phyloP scores from a whole-genome alignment of 2,113 vertebrate species.

The Bufo gargarizans region DNA sequence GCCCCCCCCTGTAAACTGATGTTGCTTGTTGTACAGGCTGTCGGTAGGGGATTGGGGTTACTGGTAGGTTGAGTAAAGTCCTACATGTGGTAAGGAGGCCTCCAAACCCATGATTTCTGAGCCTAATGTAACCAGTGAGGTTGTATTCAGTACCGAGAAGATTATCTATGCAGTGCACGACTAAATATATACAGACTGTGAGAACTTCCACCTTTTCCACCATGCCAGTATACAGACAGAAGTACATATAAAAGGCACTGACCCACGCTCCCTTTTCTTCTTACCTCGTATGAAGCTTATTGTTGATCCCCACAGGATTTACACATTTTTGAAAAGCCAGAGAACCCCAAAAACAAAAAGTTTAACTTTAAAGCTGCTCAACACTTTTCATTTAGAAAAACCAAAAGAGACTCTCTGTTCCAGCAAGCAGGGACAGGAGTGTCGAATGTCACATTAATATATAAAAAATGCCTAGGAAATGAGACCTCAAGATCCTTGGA shows the following conservation, averaged over 20 bases:
- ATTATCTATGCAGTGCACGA: too few species aligned
- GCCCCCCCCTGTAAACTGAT: background rate
- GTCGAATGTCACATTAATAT: conserved; percentile 7
- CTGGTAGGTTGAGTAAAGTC: background rate
- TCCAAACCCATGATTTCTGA: background rate
- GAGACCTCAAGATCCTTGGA: background rate
- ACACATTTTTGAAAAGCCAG: too few species aligned
- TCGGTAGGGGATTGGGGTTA: background rate
- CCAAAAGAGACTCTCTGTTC: background rate
- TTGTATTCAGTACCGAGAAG: too few species aligned
- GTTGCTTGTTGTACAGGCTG: background rate
- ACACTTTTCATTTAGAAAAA: background rate
- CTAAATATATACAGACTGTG: background rate
- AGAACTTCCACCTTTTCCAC: background rate
- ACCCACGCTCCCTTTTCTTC: background rate
- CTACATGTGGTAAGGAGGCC: background rate
- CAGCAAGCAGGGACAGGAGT: background rate
- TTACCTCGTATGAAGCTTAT: background rate
- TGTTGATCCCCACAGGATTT: too few species aligned
- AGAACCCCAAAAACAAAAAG: too few species aligned
- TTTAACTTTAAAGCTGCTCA: background rate
- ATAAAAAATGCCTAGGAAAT: background rate
- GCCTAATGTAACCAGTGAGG: background rate
- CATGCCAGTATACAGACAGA: too few species aligned
- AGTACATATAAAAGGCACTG: too few species aligned